Base-by-base conservation (phyloP, 2,113 vertebrate species). In the Colaptes auratus region DNA sequence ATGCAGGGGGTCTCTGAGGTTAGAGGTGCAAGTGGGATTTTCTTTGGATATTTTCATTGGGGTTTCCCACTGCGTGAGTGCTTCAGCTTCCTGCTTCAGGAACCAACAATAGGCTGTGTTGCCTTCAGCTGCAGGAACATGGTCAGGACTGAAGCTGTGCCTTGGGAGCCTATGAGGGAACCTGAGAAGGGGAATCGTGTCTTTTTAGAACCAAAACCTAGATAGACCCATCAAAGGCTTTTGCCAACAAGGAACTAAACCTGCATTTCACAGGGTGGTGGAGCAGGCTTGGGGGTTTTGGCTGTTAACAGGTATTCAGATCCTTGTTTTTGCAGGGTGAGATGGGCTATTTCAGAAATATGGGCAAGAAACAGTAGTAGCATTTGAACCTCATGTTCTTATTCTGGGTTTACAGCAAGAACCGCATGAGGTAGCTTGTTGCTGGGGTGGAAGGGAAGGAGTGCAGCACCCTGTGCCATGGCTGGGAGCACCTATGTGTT, bases 131-230 rank as follows among this genome's bases (percentile, higher is more conserved):
- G 42, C 53, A 56, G 84, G 69, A 91, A 31, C 3, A 1, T 7
- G 1, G 36, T 10, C 50, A 31, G 63, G 20, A 4, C 3, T 3
- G 5, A 80, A n/a, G 50, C 13, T 9, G 19, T 3, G 6, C 2
- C 0, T 8, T 0, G 5, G 66, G 35, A 55, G 35, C 33, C 30
- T 4, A 5, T 0, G 7, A 5, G 13, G 21, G 15, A 20, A 31
- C 10, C 23, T 12, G 5, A 35, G 25, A 35, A 50, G 39, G 56
- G 61, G 11, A 70, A 19, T 2, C 8, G 13, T 3, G 28, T 11
- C 5, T 14, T 33, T 42, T 60, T 55, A 27, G 53, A 74, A 36
- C 11, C 15, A 46, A 59, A 56, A 39, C 10, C 21, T n/a, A 13
- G 44, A 13, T 39, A 75, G 15, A 48, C 23, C 53, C 59, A 24